Evolutionary conservation across 2,888 invertebrate species (phyloP), one percentile per base, ranked within the genome.

Genomic region (Tetragonisca angustula): DNA sequence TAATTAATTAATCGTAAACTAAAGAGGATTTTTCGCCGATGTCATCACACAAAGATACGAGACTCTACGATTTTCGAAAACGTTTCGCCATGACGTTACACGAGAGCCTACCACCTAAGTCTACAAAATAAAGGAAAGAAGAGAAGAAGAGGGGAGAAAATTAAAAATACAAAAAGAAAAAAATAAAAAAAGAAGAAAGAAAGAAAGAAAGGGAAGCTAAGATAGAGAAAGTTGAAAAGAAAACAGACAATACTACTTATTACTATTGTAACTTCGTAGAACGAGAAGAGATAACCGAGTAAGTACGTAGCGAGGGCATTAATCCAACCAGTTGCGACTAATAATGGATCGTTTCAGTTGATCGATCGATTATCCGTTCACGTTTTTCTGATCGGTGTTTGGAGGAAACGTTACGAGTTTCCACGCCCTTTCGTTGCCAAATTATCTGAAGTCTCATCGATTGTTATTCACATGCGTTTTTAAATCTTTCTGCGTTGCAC

Each of bases 211-310:
- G 27, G 27, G 2, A 27, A 27, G 27, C 27, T 27, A 27, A 27
- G 32, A 3, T 71, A 76, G 65, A 85, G 82, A 36, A 36, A 83
- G 76, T 86, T 79, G 84, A 70, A 81, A 76, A 88, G 43, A 9
- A 43, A 87, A 68, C 89, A 89, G 90, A 90, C 90, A 90, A 90
- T 90, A 90, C 90, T 87, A 90, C 90, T 87, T 85, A 84, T 79
- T 83, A 82, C 36, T 87, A 87, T 81, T 65, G 76, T 85, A 84
- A 85, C 79, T 68, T 64, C 32, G 61, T 86, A 84, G 71, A 62
- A n/a, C 71, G 49, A 62, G 15, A 74, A 64, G 24, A 56, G 54
- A 36, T 75, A 70, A 73, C 32, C 49, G 59, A 78, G 65, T 73
- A 43, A 43, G 43, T 43, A 89, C 36, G 80, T 81, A 76, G 72